Base-by-base conservation (phyloP, 2,888 invertebrate genomes). In the Scaptomyza reducta region DNA sequence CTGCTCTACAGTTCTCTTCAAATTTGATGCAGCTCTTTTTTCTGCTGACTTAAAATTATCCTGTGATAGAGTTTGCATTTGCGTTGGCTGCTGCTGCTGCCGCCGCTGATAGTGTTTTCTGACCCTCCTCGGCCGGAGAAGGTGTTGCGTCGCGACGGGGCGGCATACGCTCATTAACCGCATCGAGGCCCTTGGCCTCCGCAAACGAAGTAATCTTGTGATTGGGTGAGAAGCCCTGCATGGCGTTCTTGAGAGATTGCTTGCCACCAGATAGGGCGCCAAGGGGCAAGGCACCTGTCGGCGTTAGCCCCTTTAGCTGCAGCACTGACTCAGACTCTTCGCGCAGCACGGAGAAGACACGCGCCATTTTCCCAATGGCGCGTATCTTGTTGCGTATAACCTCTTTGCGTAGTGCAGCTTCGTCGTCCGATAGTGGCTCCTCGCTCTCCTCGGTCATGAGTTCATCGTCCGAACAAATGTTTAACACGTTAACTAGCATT, bases 281-380 rank as follows among this genome's bases (percentile, higher is more conserved):
- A 86, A 98, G 93, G 41, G 99, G 99, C 88, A 99, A 93, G 79
- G 98, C 97, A 89, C 99, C 99, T 89, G 99, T 99, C 38, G 99
- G 99, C 88, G 99, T 99, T 74, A 99, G 95, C 76, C 99, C 99
- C 93, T 99, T 99, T 88, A 99, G 94, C 93, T 99, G 98, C 90
- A 99, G 93, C 78, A 99, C 99, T 92, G 98, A 98, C 94, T 99
- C 99, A 93, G 98, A 98, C 93, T 99, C 99, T 94, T 99, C 99
- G 93, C 99, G 97, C 90, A 99, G 94, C 58, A 99, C 99, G 89
- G 99, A 98, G 95, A 99, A 99, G 89, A 99, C 99, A 91, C 99
- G 95, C 74, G 99, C 99, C 99, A 99, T 99, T 93, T 99, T 99
- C 82, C 99, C 99, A 92, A 99, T 99, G 83, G 99, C 99, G 91